A percentile compares a stretch with the other conserved stretches of the same genome.
These are phyloP conservation scores for Hypothenemus hampei DNA, from an alignment of 1,140 invertebrate genomes.

Conservation along the genomic window DNA sequence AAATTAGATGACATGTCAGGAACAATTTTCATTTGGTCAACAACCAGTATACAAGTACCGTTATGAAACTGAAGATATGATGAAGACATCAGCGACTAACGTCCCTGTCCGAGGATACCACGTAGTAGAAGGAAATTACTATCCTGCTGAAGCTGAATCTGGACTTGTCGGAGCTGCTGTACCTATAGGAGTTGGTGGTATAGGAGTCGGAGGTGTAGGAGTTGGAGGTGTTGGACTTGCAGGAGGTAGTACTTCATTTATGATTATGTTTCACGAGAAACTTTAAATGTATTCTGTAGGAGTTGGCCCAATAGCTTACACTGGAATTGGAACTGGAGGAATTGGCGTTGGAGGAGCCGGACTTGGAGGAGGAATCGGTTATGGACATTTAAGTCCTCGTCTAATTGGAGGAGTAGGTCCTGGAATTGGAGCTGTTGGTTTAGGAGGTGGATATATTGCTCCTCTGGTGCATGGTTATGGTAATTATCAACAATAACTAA, in stretches of 20 bases:
- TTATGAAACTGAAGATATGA: constrained; percentile 40
- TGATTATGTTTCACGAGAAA: no score
- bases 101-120: constrained; percentile 38
- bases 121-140: constrained; percentile 42
- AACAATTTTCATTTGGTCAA: neutral
- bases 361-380: constrained; percentile 8
- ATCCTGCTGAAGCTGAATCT: constrained; percentile 41
- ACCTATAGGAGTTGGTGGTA: constrained; percentile 26
- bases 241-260: constrained; percentile 23
- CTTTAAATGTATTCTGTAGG: constrained; percentile 19
- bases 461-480: constrained; percentile 9
- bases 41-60: constrained; percentile 39
- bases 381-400: constrained; percentile 11
- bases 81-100: constrained; percentile 38
- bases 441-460: constrained; percentile 26
- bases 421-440: constrained; percentile 23
- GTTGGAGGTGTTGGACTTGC: constrained; percentile 27
- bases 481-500: neutral
- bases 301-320: neutral
- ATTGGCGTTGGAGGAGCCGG: constrained; percentile 26
- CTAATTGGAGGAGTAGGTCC: constrained; percentile 25
- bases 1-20: no score
- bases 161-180: constrained; percentile 21
- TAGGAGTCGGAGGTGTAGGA: constrained; percentile 32
- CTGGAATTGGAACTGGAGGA: neutral